Conservation (phyloP, 92 coral and sea anemone genomes). For the Palythoa heliodiscus region DNA sequence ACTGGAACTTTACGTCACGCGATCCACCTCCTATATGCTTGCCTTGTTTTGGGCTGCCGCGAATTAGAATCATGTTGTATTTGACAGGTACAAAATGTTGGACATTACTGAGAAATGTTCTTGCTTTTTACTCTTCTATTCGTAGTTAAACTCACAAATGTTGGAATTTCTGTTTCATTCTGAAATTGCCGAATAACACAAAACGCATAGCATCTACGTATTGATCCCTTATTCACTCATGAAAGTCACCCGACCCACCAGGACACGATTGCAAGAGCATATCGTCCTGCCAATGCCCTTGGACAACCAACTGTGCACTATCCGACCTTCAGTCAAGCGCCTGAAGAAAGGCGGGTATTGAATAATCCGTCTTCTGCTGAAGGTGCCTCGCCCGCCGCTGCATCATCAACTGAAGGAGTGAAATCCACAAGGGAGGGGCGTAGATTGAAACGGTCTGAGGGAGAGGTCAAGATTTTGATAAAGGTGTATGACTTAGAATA, state of each 20-base stretch:
- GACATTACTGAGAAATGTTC: too few species aligned
- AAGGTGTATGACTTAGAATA: constrained; percentile 19
- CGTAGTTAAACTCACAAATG: too few species aligned
- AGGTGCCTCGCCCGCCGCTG: background rate
- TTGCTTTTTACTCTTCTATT: too few species aligned
- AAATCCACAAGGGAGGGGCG: constrained; percentile 1
- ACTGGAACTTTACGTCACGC: too few species aligned
- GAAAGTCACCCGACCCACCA: constrained; percentile 17
- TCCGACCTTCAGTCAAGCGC: constrained; percentile 23
- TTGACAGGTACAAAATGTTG: too few species aligned
- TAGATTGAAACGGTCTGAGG: constrained; percentile 21
- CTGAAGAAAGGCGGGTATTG: background rate
- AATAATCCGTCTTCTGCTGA: background rate
- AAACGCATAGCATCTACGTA: constrained; percentile 11
- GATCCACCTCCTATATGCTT: too few species aligned
- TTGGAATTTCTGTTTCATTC: too few species aligned
- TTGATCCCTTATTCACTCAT: background rate
- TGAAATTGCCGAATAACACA: too few species aligned
- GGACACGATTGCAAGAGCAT: constrained; percentile 1
- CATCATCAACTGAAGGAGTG: background rate
- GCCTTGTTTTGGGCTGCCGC: too few species aligned
- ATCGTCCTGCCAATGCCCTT: constrained; percentile 20
- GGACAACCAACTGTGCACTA: constrained; percentile 8
- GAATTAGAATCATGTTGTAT: too few species aligned
- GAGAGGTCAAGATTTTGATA: constrained; percentile 25